phyloP scores from a whole-genome alignment of 2,113 vertebrate species.

The Lagenorhynchus albirostris region DNA sequence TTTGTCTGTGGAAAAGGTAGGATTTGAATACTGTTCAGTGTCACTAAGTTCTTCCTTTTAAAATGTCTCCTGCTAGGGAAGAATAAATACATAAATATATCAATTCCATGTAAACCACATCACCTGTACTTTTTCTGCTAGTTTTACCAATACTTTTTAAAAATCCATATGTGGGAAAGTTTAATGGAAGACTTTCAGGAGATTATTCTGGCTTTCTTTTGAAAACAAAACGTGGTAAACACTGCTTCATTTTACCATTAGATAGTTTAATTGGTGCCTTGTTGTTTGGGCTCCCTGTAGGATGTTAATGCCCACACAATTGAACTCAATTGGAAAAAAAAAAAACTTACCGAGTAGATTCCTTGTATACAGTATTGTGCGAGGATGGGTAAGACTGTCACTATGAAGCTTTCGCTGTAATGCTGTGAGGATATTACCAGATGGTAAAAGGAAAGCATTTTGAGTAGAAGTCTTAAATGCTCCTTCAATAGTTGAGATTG shows the following conservation, averaged over 20 bases:
- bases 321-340: neutral
- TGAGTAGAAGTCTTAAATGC: neutral
- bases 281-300: neutral
- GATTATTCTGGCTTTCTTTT: neutral
- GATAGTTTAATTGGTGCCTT: neutral
- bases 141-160: neutral
- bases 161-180: neutral
- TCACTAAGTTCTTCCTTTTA: neutral
- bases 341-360: neutral
- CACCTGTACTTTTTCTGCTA: neutral
- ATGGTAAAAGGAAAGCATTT: neutral
- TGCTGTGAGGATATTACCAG: neutral
- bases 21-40: neutral
- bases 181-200: slow-evolving; percentile 34
- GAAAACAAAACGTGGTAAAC: neutral
- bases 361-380: neutral
- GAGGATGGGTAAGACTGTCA: neutral
- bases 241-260: neutral
- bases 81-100: neutral
- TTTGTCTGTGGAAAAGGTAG: neutral
- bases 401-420: neutral
- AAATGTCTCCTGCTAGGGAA: neutral
- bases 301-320: neutral
- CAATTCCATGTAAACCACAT: neutral
- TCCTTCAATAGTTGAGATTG: neutral